Conservation (phyloP, 1,140 invertebrate genomes). For the Stenopsyche tienmushanensis region DNA sequence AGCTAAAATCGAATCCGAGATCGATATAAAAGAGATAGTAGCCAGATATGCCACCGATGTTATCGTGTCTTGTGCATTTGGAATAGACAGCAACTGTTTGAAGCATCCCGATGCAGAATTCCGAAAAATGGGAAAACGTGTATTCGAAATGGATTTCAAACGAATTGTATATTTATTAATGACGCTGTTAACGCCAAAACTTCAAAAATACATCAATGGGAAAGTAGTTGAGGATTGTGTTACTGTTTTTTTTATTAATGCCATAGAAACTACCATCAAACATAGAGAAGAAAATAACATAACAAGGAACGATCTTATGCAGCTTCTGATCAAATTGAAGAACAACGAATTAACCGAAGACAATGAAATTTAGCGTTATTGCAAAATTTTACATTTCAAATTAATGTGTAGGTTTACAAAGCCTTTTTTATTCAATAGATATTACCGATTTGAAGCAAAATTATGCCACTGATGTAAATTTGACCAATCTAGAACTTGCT, state of each 20-base stretch:
- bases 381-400: constrained; percentile 46
- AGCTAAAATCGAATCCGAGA: neutral
- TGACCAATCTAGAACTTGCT: constrained; percentile 45
- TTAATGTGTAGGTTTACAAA: too few relatives aligned
- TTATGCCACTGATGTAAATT: constrained; percentile 42
- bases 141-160: constrained; percentile 23
- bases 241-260: constrained; percentile 46
- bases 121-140: constrained; percentile 40
- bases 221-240: constrained; percentile 43
- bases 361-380: too few relatives aligned
- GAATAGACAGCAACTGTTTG: too few relatives aligned
- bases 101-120: too few relatives aligned
- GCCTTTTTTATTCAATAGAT: constrained; percentile 42
- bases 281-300: constrained; percentile 47
- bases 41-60: constrained; percentile 43
- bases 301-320: constrained; percentile 49
- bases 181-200: constrained; percentile 30
- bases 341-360: constrained; percentile 41
- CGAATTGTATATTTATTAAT: constrained; percentile 23
- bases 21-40: constrained; percentile 42
- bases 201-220: constrained; percentile 28
- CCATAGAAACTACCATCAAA: too few relatives aligned
- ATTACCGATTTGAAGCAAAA: constrained; percentile 48
- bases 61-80: constrained; percentile 46
- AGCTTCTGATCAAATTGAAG: constrained; percentile 47